Evolutionary conservation across 2,797 vertebrate species (phyloP).

Genomic region (Rhinoraja longicauda): DNA sequence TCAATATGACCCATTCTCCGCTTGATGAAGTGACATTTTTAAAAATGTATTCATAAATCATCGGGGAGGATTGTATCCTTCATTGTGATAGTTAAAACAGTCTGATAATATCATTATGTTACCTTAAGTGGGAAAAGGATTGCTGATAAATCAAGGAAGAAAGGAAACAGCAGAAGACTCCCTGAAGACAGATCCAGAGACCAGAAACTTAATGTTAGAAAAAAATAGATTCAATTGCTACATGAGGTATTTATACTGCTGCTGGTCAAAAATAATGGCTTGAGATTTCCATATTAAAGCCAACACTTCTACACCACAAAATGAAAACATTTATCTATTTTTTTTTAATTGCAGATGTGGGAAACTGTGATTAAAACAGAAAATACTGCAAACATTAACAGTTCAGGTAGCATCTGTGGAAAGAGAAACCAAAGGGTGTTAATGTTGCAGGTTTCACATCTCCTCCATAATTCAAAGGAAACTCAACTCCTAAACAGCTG

Average conservation of each 20-base stretch:
- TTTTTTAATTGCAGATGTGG: no score
- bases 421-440: no score
- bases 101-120: neutral
- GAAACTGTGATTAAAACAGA: no score
- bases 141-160: neutral
- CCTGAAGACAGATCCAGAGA: neutral
- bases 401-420: no score
- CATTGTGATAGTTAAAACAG: neutral
- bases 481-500: no score
- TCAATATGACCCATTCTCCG: neutral
- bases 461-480: no score
- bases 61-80: neutral
- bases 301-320: no score
- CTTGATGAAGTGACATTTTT: neutral
- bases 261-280: neutral
- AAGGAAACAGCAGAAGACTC: neutral
- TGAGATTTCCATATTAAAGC: no score
- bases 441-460: no score
- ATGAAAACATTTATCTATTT: no score
- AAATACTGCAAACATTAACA: no score
- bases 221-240: neutral
- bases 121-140: constrained; percentile 8
- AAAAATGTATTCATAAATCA: constrained; percentile 17
- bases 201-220: neutral
- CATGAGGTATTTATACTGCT: neutral